phyloP scores from a whole-genome alignment of 2,888 invertebrate species.

The Portevinia maculata region DNA sequence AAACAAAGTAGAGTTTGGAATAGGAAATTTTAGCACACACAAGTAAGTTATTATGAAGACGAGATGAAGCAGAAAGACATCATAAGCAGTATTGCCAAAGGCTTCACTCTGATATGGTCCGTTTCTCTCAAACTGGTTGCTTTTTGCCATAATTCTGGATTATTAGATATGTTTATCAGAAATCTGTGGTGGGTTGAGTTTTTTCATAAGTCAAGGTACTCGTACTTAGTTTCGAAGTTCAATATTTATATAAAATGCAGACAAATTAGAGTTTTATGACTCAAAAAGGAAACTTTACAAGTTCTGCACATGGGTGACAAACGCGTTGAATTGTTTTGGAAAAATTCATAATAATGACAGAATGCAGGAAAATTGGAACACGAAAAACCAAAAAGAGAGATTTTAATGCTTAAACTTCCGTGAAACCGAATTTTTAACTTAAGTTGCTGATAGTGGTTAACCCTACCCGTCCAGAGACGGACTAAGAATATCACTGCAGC shows the following conservation, averaged over 20 bases:
- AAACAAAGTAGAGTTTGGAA: not conserved
- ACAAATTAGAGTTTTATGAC: slow-evolving; percentile 4
- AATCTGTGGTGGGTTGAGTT: slow-evolving; percentile 11
- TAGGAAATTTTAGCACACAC: not conserved
- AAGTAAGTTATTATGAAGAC: slow-evolving; percentile 1
- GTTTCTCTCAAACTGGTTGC: not conserved
- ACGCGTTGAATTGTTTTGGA: no score
- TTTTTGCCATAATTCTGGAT: not conserved
- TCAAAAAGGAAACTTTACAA: not conserved
- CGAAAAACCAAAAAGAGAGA: no score
- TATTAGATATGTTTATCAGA: slow-evolving; percentile 31
- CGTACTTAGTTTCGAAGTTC: not conserved
- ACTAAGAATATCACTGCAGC: no score
- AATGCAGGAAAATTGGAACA: no score
- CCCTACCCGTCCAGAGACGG: no score
- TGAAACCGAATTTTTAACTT: no score
- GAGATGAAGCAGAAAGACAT: slow-evolving; percentile 11
- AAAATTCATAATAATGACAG: no score
- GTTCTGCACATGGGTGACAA: no score
- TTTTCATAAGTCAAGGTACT: not conserved
- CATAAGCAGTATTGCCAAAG: slow-evolving; percentile 7
- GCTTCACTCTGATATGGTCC: not conserved
- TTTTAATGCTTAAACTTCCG: no score
- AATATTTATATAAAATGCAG: not conserved
- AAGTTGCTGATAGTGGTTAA: no score